Evolutionary conservation across 1,140 invertebrate species (phyloP).

Genomic region (Drosophila asahinai): DNA sequence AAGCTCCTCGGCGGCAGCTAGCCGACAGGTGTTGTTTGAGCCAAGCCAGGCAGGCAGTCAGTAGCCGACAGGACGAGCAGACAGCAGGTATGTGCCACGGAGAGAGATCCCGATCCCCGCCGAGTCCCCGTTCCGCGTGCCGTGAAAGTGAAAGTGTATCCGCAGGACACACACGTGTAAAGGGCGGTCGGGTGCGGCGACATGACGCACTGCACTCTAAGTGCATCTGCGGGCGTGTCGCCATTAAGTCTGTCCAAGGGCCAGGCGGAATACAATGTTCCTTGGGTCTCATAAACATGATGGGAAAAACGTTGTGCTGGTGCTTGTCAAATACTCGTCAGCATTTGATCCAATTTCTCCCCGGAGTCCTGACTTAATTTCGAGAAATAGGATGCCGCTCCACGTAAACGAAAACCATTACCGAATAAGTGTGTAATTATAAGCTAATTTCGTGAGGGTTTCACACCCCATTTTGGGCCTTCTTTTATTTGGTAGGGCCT

Average conservation of each 20-base stretch:
- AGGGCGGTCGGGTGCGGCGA: conserved; percentile 19
- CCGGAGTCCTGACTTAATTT: neutral
- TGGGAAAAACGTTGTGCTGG: neutral
- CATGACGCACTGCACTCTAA: conserved; percentile 24
- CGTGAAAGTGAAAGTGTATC: conserved; percentile 30
- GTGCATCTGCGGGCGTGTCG: conserved; percentile 27
- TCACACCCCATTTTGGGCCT: neutral
- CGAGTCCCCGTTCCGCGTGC: neutral
- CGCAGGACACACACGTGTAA: conserved; percentile 17
- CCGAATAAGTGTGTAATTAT: conserved; percentile 8
- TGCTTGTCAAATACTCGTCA: neutral
- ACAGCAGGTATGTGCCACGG: conserved; percentile 63
- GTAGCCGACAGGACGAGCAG: conserved; percentile 70
- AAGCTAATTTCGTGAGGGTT: conserved; percentile 6
- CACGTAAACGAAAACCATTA: conserved; percentile 8
- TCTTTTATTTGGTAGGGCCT: neutral
- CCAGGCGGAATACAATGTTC: neutral
- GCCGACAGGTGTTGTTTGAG: conserved; percentile 75
- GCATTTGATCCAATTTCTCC: conserved; percentile 1
- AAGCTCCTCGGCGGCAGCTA: conserved; percentile 49
- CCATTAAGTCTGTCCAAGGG: conserved; percentile 16
- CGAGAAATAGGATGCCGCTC: neutral
- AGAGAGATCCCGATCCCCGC: neutral
- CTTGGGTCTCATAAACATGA: neutral
- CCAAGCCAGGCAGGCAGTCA: conserved; percentile 26